A percentile compares a stretch with the other conserved stretches of the same genome.
Conservation (phyloP, 2,113 vertebrate genomes). For the Barnardius zonarius region DNA sequence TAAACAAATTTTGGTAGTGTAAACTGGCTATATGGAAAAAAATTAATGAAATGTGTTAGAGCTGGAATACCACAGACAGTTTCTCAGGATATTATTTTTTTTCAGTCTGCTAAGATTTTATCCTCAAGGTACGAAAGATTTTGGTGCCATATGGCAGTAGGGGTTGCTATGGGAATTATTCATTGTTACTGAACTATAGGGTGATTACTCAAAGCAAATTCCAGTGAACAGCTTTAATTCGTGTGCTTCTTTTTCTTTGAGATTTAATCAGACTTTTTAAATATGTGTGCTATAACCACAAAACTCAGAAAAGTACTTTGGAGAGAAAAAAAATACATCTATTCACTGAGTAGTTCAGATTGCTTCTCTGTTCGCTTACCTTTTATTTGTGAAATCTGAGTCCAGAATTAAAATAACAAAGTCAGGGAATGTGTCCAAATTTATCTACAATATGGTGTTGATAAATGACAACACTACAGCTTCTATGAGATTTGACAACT, state of each 20-base stretch:
- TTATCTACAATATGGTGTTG: not conserved
- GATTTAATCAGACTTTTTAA: not conserved
- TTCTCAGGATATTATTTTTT: not conserved
- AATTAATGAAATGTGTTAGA: not conserved
- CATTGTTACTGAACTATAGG: slow-evolving; percentile 23
- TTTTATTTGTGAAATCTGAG: not conserved
- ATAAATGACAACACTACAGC: not conserved
- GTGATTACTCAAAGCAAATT: slow-evolving; percentile 41
- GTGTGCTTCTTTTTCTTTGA: not conserved
- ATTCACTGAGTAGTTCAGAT: not conserved
- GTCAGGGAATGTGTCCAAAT: not conserved
- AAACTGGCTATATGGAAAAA: not conserved
- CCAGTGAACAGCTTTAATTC: slow-evolving; percentile 1
- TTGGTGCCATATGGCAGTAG: slow-evolving; percentile 47
- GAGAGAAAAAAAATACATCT: not conserved
- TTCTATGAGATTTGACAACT: not conserved
- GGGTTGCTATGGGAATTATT: slow-evolving; percentile 39
- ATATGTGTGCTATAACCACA: not conserved
- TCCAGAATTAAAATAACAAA: not conserved
- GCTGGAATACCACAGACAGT: not conserved
- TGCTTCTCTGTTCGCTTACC: not conserved
- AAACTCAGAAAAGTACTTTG: not conserved
- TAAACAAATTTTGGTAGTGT: not conserved
- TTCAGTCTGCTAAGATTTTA: not conserved
- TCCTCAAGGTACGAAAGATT: not conserved